Evolutionary conservation across 2,113 vertebrate species (phyloP).

Genomic region (Limnothrissa miodon): DNA sequence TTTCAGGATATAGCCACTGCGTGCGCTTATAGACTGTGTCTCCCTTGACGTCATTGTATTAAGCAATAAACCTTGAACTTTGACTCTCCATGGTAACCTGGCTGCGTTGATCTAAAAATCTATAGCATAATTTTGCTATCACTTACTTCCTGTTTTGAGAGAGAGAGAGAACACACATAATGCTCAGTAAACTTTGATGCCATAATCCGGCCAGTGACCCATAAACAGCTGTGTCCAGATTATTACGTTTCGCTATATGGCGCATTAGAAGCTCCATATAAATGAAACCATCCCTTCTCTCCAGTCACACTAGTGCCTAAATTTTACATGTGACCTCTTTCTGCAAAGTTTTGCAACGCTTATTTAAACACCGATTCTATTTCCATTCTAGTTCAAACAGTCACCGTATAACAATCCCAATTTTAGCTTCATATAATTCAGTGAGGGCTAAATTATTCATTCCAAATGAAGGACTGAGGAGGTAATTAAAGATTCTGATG

Average conservation of each 20-base stretch:
- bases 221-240: conserved; percentile 17
- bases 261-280: background rate
- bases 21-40: no score
- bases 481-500: conserved; percentile 9
- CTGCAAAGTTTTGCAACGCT: background rate
- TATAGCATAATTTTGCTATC: no score
- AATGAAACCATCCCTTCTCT: background rate
- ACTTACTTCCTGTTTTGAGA: no score
- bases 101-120: no score
- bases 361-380: conserved; percentile 41
- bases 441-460: background rate
- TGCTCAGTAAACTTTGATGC: background rate
- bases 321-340: background rate
- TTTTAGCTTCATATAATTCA: conserved; percentile 60
- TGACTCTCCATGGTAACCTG: no score
- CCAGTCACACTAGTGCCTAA: background rate
- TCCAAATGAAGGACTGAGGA: background rate
- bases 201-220: conserved; percentile 32
- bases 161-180: background rate
- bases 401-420: conserved; percentile 53
- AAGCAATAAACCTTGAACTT: no score
- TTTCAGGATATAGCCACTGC: no score
- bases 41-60: no score
- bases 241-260: background rate
- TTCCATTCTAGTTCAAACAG: conserved; percentile 37